Base-by-base conservation (phyloP, 2,113 vertebrate species). In the Colinus virginianus region DNA sequence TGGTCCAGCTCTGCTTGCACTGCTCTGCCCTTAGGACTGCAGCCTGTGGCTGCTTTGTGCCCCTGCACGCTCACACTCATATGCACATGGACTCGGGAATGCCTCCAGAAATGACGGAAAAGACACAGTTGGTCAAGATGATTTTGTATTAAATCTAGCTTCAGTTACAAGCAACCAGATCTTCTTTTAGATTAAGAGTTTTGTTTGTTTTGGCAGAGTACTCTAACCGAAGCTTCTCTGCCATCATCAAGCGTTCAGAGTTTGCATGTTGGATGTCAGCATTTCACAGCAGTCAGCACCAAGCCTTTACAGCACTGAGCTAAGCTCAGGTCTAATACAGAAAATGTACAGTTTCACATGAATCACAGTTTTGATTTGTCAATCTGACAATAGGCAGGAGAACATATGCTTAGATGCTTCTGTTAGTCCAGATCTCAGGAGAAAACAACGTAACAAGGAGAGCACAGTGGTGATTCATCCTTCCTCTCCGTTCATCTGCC, bases 321-420 rank as follows among this genome's bases (percentile, higher is more conserved):
- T 96, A 64, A 86, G 21, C 40, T 80, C 36, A 48, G 46, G n/a
- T 75, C 77, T 96, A 59, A 80, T 55, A 43, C 22, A 2, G 87
- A 74, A 94, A 91, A 90, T 70, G 71, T 87, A 66, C 76, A 61
- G 43, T 85, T 90, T 70, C 82, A 46, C n/a, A 78, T 86, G 80
- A 96, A 85, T 90, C 72, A 78, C 25, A 80, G 86, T 85, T 94
- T 93, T 88, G 90, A 59, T 90, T 53, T 91, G 71, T 80, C 83
- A n/a, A 14, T 83, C 61, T 94, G 86, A 94, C 56, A 95, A 93
- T 77, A 91, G 72, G 71, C 85, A 85, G 66, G 87, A 63, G 85
- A 93, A 88, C 69, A 90, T 90, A 88, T 63, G 77, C 36, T 94
- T 51, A 30, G 34, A n/a, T 18, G 42, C 70, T 94, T 88, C 83